A percentile compares a stretch with the other conserved stretches of the same genome.
Conservation (phyloP, 1,140 invertebrate species). For the Zaprionus davidi region DNA sequence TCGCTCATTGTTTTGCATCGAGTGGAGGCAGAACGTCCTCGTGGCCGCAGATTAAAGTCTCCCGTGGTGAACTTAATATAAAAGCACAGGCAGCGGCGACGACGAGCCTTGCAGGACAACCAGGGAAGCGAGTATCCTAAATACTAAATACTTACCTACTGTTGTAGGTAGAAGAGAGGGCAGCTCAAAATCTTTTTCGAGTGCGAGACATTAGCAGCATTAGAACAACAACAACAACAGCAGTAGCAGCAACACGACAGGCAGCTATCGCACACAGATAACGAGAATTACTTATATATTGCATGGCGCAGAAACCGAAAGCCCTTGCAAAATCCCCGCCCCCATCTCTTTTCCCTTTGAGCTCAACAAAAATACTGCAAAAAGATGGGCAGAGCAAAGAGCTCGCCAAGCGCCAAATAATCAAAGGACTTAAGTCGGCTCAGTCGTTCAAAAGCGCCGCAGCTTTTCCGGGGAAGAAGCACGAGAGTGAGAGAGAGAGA, state of each 20-base stretch:
- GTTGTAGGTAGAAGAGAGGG: slow-evolving; percentile 24
- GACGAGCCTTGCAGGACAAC: slow-evolving; percentile 50
- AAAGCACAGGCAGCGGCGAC: slow-evolving; percentile 54
- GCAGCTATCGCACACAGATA: slow-evolving; percentile 49
- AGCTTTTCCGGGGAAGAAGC: slow-evolving; percentile 35
- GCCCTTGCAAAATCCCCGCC: slow-evolving; percentile 7
- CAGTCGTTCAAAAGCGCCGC: slow-evolving; percentile 49
- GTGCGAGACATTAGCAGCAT: slow-evolving; percentile 80
- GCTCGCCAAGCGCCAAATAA: slow-evolving; percentile 51
- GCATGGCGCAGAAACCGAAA: slow-evolving; percentile 48
- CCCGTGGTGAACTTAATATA: slow-evolving; percentile 82
- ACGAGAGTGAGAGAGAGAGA: background rate
- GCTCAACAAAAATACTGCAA: slow-evolving; percentile 36
- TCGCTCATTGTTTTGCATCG: slow-evolving; percentile 80
- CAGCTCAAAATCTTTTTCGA: slow-evolving; percentile 74
- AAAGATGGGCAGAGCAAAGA: slow-evolving; percentile 32
- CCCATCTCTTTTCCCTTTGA: background rate
- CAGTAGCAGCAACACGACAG: slow-evolving; percentile 13
- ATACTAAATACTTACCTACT: no score
- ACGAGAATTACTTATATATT: slow-evolving; percentile 35
- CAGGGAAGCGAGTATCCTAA: slow-evolving; percentile 57
- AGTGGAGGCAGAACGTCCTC: slow-evolving; percentile 49
- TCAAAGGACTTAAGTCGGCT: slow-evolving; percentile 75
- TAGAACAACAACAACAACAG: slow-evolving; percentile 62
- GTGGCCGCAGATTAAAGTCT: slow-evolving; percentile 77